Evolutionary conservation across 2,888 invertebrate genomes (phyloP), one percentile per base, ranked within the genome.

Genomic region (Choreutis nemorana): DNA sequence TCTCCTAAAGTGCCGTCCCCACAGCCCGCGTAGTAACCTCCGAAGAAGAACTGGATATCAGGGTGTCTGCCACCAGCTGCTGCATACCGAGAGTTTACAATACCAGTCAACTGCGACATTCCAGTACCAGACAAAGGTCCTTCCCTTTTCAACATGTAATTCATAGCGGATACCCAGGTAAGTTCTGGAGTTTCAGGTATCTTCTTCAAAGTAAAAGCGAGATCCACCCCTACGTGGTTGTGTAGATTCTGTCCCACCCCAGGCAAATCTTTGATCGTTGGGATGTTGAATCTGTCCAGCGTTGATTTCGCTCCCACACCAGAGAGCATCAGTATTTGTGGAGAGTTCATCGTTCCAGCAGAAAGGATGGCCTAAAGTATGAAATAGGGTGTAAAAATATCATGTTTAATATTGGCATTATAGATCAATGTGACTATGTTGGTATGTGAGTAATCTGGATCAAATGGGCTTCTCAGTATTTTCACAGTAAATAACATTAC

Each of bases 241-340:
- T 86, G 86, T 1, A 88, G 58, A 47, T 87, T 88, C 45, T 83
- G 81, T 0, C 88, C 87, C 1, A 88, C 87, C 0, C 87, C 87
- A 0, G 85, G 86, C 11, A 87, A 58, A 36, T 87, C 81, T 35
- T 82, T 81, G 14, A 85, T 66, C 6, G 83, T 73, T 3, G 80
- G 80, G 14, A 88, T 82, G 30, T 83, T 82, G 32, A 84, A 80
- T 31, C 73, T 70, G 24, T 79, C 60, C 2, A 88, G 58, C 25
- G 84, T 83, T 4, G 81, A 72, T 42, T 73, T 81, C 0, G 87
- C 85, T 0, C 87, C 87, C 4, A 87, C 77, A 6, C 88, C 88
- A 1, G 87, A 87, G 2, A 86, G 73, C 2, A 87, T 50, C 2
- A 88, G 70, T 7, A 87, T 61, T 60, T 87, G 86, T 0, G 87